Conservation (phyloP, 2,888 invertebrate species). For the Mactromeris polynyma region DNA sequence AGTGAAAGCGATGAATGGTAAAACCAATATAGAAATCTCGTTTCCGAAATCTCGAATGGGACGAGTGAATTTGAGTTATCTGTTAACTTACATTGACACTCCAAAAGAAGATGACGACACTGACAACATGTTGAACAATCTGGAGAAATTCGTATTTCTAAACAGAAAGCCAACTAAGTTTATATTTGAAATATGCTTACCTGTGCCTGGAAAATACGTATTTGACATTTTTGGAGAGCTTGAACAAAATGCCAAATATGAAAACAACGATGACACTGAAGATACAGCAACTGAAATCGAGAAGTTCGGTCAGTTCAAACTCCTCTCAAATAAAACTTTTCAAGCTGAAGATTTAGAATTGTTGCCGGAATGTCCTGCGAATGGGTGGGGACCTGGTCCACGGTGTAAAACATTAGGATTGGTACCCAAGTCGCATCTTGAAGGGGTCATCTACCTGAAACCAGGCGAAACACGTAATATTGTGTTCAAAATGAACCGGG, state of each 20-base stretch:
- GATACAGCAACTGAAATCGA: slow-evolving; percentile 11
- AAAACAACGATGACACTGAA: not conserved
- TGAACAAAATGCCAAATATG: slow-evolving; percentile 15
- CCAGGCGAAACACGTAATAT: slow-evolving; percentile 66
- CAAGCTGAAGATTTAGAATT: slow-evolving; percentile 63
- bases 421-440: slow-evolving; percentile 64
- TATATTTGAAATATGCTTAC: slow-evolving; percentile 67
- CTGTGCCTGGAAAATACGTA: slow-evolving; percentile 69
- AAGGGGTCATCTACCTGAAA: slow-evolving; percentile 68
- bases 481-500: slow-evolving; percentile 58
- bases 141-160: slow-evolving; percentile 70
- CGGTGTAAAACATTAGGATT: slow-evolving; percentile 62
- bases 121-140: slow-evolving; percentile 29
- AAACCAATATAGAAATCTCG: slow-evolving; percentile 56
- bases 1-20: slow-evolving; percentile 57
- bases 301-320: slow-evolving; percentile 64
- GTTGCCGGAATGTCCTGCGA: slow-evolving; percentile 65
- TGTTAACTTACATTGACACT: not conserved
- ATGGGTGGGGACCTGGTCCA: slow-evolving; percentile 76
- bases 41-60: slow-evolving; percentile 51
- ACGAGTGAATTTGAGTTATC: slow-evolving; percentile 29
- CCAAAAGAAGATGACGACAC: slow-evolving; percentile 1
- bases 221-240: slow-evolving; percentile 63
- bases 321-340: slow-evolving; percentile 61
- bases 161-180: slow-evolving; percentile 65